Evolutionary conservation across 2,888 invertebrate genomes (phyloP), one percentile per base, ranked within the genome.

Genomic region (Sphaerophoria rueppellii): DNA sequence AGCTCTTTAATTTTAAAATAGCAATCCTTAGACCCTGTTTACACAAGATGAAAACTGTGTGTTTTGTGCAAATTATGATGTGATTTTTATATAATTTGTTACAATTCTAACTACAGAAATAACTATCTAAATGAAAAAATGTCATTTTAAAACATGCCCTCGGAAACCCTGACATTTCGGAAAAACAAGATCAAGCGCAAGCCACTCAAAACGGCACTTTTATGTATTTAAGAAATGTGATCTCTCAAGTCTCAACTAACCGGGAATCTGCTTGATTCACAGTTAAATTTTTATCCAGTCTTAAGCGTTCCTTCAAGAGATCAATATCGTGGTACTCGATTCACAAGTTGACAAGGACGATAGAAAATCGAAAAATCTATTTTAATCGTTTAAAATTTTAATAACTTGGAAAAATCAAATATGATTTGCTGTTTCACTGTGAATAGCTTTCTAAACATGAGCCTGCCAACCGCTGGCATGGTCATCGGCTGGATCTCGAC

Each of bases 391-490:
- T 37, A 46, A 32, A 5, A 12, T 5, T 48, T 1, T 4, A 58
- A 37, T 1, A 43, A 0, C 7, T n/a, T 32, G 12, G 0, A 61
- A 61, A 24, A 0, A 24, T n/a, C n/a, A 4, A 43, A 54, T 2
- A 60, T 37, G 52, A 54, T 76, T 69, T 70, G 54, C 24, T 76
- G 70, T 46, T 70, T 50, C 16, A 70, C 54, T 70, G 37, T 54
- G 14, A 40, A 52, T 4, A 34, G 40, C 12, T 72, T 78, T 4
- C 48, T 46, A 5, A 32, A 40, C 34, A 48, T 72, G 37, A 71
- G 63, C 24, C 78, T 78, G 3, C 71, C 46, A 9, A 71, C 55
- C 6, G 77, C 71, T 16, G 72, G 72, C 1, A 24, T 57, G 50
- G 24, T 65, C 16, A 78, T 78, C 2, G 78, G 72, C 4, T 78